These are phyloP conservation scores for Tachycineta bicolor DNA, from an alignment of 2,113 vertebrate species.

Conservation along the genomic window DNA sequence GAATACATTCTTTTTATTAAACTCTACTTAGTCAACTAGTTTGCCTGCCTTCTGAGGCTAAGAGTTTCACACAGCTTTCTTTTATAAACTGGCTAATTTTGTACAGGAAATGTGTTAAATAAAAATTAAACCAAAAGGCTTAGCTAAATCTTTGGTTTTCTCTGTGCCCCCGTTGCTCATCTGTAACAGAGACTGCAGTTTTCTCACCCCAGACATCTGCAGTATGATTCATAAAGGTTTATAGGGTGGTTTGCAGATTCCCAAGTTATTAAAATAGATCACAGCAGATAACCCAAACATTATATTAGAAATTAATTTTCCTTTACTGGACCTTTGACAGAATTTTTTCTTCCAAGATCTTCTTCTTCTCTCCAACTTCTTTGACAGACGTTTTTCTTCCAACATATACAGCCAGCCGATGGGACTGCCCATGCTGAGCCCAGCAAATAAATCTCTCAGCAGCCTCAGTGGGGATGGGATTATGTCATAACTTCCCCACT, in stretches of 20 bases:
- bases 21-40: neutral
- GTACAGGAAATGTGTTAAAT: neutral
- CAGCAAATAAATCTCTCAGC: neutral
- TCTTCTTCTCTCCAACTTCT: neutral
- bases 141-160: neutral
- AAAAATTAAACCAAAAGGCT: neutral
- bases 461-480: neutral
- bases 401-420: neutral
- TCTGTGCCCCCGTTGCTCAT: neutral
- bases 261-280: neutral
- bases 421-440: neutral
- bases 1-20: neutral
- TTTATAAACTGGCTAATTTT: neutral
- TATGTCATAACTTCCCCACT: neutral
- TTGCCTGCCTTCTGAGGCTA: neutral
- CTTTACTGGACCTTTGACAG: neutral
- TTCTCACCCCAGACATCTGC: neutral
- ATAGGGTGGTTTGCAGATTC: neutral
- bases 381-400: neutral
- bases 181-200: neutral
- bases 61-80: neutral
- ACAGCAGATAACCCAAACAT: neutral
- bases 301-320: neutral
- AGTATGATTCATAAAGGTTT: neutral
- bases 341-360: neutral